Conservation (phyloP, 37 sponge, comb jelly and placozoan genomes). For the Lycopodina hypogea region DNA sequence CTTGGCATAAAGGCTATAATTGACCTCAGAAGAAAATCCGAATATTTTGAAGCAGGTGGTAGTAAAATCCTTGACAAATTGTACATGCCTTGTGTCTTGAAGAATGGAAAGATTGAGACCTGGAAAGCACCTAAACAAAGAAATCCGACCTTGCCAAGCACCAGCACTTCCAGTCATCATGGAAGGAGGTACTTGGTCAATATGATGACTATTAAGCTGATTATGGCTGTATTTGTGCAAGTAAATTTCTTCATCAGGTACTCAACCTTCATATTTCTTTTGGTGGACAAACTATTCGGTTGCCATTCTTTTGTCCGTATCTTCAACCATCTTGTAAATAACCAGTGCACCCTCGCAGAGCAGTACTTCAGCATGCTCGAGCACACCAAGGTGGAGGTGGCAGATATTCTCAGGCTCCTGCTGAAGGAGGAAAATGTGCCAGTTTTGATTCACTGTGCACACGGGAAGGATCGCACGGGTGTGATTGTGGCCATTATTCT, state of each 20-base stretch:
- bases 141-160: not conserved
- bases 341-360: slow-evolving; percentile 38
- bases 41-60: slow-evolving; percentile 63
- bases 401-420: slow-evolving; percentile 54
- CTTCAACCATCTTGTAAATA: slow-evolving; percentile 55
- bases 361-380: slow-evolving; percentile 82
- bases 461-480: slow-evolving; percentile 89
- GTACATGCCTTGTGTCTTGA: slow-evolving; percentile 45
- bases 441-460: slow-evolving; percentile 80
- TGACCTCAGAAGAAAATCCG: slow-evolving; percentile 60
- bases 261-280: slow-evolving; percentile 57
- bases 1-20: slow-evolving; percentile 72
- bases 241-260: slow-evolving; percentile 72
- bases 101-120: slow-evolving; percentile 44
- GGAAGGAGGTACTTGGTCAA: slow-evolving; percentile 59
- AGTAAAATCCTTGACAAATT: slow-evolving; percentile 44
- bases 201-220: slow-evolving; percentile 67
- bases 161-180: not conserved
- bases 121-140: slow-evolving; percentile 40
- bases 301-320: slow-evolving; percentile 69
- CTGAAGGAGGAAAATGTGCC: slow-evolving; percentile 53
- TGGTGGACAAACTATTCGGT: slow-evolving; percentile 64
- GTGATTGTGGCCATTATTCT: slow-evolving; percentile 66
- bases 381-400: slow-evolving; percentile 49
- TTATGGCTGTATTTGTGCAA: slow-evolving; percentile 41